These are phyloP conservation scores for Saccostrea echinata DNA, from an alignment of 1,140 invertebrate genomes.

Conservation along the genomic window DNA sequence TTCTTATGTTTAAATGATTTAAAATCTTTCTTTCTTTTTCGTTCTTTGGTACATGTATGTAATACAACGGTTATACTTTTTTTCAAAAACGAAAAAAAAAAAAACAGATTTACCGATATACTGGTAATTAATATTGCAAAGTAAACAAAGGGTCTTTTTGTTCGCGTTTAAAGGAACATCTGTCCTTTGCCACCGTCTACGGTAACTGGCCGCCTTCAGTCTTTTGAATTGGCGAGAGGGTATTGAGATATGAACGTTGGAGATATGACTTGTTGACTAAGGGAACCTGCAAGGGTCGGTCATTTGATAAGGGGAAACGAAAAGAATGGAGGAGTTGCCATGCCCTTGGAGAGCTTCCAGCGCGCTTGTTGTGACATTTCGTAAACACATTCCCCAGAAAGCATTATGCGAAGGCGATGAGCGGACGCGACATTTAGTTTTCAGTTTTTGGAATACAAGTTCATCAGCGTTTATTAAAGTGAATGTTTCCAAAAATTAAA, in stretches of 20 bases:
- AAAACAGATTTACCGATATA: background rate
- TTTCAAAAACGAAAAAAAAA: too few species aligned
- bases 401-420: background rate
- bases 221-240: slow-evolving; percentile 15
- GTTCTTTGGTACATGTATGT: background rate
- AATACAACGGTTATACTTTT: background rate
- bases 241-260: background rate
- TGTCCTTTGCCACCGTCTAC: background rate
- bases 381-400: slow-evolving; percentile 10
- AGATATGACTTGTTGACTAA: slow-evolving; percentile 28
- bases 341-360: slow-evolving; percentile 11
- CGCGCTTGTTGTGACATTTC: background rate
- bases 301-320: slow-evolving; percentile 25
- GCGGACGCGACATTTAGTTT: background rate
- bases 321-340: slow-evolving; percentile 16
- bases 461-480: background rate
- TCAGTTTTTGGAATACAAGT: background rate
- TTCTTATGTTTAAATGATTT: too few species aligned
- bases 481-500: background rate
- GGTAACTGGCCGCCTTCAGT: background rate
- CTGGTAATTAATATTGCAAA: slow-evolving; percentile 15
- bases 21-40: background rate
- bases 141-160: background rate
- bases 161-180: slow-evolving; percentile 1
- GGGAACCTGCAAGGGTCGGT: background rate